phyloP scores from a whole-genome alignment of 1,140 invertebrate genomes.

The Propsilocerus akamusi region DNA sequence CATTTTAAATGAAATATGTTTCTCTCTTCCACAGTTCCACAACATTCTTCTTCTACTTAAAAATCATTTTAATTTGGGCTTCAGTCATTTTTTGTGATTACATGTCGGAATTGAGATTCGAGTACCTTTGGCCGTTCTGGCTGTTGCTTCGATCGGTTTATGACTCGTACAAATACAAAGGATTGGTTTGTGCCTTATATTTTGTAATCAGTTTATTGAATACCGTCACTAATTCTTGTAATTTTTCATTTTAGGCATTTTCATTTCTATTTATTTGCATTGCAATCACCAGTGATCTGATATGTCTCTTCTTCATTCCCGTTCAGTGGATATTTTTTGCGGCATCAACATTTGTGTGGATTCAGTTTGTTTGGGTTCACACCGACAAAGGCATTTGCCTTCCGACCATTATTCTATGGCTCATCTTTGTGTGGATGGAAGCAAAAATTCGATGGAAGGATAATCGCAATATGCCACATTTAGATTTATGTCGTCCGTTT shows the following conservation, averaged over 20 bases:
- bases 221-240: conserved; percentile 13
- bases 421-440: conserved; percentile 91
- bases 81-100: conserved; percentile 4
- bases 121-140: conserved; percentile 99
- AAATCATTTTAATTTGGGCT: conserved; percentile 1
- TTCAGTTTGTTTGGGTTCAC: conserved; percentile 88
- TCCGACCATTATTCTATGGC: conserved; percentile 86
- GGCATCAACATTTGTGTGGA: conserved; percentile 97
- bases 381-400: conserved; percentile 83
- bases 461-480: conserved; percentile 70
- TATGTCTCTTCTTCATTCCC: conserved; percentile 98
- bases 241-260: conserved; percentile 53
- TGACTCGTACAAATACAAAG: conserved; percentile 98
- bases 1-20: too few relatives aligned
- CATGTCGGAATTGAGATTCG: conserved; percentile 36
- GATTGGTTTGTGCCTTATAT: conserved; percentile 60
- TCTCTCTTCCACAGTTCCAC: neutral
- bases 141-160: conserved; percentile 88
- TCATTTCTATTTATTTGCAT: conserved; percentile 97
- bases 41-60: conserved; percentile 1
- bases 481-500: conserved; percentile 92
- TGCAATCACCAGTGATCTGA: conserved; percentile 93
- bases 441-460: conserved; percentile 74
- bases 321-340: conserved; percentile 96
- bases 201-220: conserved; percentile 15